Conservation (phyloP, 2,113 vertebrate species). For the Gymnogyps californianus region DNA sequence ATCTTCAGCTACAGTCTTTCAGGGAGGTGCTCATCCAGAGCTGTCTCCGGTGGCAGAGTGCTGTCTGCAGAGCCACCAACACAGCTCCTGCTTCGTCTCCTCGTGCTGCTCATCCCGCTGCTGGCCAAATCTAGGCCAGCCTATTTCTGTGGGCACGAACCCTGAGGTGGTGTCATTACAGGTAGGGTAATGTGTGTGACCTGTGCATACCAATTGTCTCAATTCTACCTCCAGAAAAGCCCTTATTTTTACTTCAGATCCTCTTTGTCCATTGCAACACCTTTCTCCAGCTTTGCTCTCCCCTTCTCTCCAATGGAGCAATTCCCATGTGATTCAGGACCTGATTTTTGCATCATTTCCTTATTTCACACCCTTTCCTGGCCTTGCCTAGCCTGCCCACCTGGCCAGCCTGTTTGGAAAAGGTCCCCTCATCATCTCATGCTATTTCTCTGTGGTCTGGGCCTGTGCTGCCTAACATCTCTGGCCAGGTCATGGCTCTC, state of each 20-base stretch:
- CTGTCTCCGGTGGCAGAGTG: neutral
- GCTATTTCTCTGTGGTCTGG: neutral
- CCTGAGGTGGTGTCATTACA: neutral
- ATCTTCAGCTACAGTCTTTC: conserved; percentile 5
- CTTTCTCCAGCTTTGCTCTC: neutral
- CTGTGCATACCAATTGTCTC: neutral
- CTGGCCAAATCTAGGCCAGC: neutral
- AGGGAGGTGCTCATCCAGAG: neutral
- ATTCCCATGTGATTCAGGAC: neutral
- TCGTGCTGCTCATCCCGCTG: neutral
- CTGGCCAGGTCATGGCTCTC: neutral
- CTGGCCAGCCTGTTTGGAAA: neutral
- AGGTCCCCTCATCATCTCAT: neutral
- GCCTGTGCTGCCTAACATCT: neutral
- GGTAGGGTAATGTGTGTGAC: neutral
- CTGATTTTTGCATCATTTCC: neutral
- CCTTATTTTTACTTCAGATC: neutral
- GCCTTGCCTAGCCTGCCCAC: neutral
- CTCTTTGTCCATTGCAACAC: neutral
- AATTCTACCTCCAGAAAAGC: neutral
- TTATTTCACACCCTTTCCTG: neutral
- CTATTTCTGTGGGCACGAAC: neutral
- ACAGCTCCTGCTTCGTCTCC: neutral
- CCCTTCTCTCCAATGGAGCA: neutral
- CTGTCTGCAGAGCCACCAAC: conserved; percentile 11